phyloP scores from a whole-genome alignment of 2,797 vertebrate genomes.

The Sebastes minor region DNA sequence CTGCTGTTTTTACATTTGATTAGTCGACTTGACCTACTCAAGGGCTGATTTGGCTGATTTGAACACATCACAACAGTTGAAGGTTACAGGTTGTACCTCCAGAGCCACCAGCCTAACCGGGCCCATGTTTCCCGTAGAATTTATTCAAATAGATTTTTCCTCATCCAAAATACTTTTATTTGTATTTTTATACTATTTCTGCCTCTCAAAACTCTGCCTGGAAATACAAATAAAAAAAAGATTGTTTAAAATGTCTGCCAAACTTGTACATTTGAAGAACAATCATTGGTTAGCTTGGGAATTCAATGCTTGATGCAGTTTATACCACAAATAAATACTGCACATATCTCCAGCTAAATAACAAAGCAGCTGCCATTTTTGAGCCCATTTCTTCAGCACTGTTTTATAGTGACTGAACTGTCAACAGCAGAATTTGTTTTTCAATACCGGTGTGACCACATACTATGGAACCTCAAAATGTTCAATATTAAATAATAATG shows the following conservation, averaged over 20 bases:
- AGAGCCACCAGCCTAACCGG: neutral
- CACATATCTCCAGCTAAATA: neutral
- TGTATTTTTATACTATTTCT: neutral
- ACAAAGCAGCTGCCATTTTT: neutral
- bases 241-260: neutral
- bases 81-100: neutral
- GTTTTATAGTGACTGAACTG: neutral
- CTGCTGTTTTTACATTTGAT: neutral
- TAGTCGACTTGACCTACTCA: neutral
- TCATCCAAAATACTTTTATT: neutral
- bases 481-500: neutral
- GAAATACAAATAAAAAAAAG: neutral
- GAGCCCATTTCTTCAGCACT: neutral
- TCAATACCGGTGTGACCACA: neutral
- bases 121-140: neutral
- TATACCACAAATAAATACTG: neutral
- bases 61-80: neutral
- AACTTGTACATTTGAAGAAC: neutral
- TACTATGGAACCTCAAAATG: neutral
- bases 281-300: neutral
- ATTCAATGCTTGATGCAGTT: neutral
- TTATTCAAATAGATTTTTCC: neutral
- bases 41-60: neutral
- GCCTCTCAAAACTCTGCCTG: neutral
- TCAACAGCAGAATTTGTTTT: neutral